These are phyloP conservation scores for Bombus polaris DNA, from an alignment of 1,140 invertebrate species.

Conservation along the genomic window DNA sequence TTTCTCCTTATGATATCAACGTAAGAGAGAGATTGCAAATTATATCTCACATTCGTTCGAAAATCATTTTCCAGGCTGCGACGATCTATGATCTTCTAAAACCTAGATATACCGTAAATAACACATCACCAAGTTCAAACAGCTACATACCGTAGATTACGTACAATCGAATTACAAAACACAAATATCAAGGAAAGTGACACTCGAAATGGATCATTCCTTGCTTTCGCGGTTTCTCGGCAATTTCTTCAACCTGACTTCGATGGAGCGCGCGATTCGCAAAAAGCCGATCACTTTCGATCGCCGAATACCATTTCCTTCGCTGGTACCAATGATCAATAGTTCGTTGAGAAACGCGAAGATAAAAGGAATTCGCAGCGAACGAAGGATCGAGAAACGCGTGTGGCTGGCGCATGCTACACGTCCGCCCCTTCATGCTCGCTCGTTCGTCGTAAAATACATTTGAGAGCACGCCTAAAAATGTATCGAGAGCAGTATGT, in stretches of 20 bases:
- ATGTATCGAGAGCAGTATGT: slow-evolving; percentile 52
- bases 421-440: background rate
- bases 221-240: background rate
- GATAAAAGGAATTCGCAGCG: background rate
- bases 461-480: slow-evolving; percentile 44
- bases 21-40: background rate
- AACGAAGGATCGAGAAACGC: background rate
- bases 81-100: background rate
- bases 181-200: background rate
- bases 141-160: background rate
- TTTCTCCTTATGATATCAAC: no score
- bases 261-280: background rate
- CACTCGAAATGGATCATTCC: background rate
- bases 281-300: background rate
- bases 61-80: no score
- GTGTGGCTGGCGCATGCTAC: background rate
- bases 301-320: background rate
- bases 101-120: background rate
- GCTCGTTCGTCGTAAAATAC: slow-evolving; percentile 12
- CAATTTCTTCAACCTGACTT: background rate
- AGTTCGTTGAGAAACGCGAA: background rate
- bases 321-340: background rate
- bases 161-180: background rate
- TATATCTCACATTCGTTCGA: background rate
- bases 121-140: background rate